phyloP scores from a whole-genome alignment of 2,113 vertebrate genomes.

The Nanger granti region DNA sequence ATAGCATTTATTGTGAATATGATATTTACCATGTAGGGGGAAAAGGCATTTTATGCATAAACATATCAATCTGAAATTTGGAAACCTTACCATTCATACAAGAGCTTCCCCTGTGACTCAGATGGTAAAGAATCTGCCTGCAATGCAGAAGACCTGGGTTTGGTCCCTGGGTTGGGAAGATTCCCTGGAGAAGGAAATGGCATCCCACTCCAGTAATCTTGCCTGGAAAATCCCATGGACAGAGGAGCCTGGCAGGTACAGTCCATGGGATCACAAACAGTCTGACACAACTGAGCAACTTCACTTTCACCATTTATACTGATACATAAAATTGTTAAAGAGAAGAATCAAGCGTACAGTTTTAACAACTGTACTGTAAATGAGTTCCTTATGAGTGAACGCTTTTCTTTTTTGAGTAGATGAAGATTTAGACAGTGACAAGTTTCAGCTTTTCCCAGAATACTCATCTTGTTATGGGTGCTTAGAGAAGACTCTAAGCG shows the following conservation, averaged over 20 bases:
- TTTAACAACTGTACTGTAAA: too few relatives aligned
- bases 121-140: neutral
- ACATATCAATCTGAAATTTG: neutral
- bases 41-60: neutral
- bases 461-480: neutral
- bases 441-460: neutral
- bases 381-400: neutral
- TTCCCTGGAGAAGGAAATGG: neutral
- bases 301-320: neutral
- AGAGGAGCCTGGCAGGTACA: neutral
- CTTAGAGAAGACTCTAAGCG: neutral
- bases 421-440: neutral
- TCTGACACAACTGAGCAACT: neutral
- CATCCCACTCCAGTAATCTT: neutral
- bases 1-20: constrained; percentile 2
- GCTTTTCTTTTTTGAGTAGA: constrained; percentile 11
- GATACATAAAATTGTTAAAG: constrained; percentile 6
- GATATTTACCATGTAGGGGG: neutral
- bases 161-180: neutral
- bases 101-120: neutral
- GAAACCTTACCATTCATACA: neutral
- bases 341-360: neutral
- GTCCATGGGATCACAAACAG: neutral
- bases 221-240: neutral
- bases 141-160: neutral